Base-by-base conservation (phyloP, 2,888 invertebrate species). In the Plagiodera versicolora region DNA sequence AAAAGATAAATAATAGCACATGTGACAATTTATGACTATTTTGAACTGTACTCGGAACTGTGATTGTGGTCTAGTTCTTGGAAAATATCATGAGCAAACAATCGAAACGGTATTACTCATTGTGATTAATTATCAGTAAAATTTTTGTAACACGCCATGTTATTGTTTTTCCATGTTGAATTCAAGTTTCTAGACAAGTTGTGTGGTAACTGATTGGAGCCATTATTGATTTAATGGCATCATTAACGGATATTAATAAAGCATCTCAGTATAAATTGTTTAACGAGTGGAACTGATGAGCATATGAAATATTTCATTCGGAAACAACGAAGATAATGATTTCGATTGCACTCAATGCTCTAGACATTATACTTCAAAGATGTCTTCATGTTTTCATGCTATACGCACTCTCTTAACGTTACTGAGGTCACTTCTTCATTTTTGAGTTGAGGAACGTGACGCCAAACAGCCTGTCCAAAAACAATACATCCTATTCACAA, bases 1-100 rank as follows among this genome's bases (percentile, higher is more conserved):
- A 54, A 57, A 57, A 28, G 28, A 61, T 57, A 57, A 61, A 49
- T 58, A 61, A 58, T 57, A 58, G 61, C 57, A 39, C 57, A 58
- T 61, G 57, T 19, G 57, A 61, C 60, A 60, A 60, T 60, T 60
- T 56, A 55, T 56, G 56, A 56, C 47, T 51, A 35, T 60, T 50
- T 60, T 45, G 28, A 60, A 60, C 50, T 50, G 60, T 54, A 24
- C 24, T 24, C 3, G 44, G 50, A 59, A 48, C 49, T 59, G 49
- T 51, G 59, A 54, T 39, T 59, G 59, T 54, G 59, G 59, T 59
- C 59, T 59, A 59, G 39, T 59, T 59, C 59, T 47, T 11, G 32
- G 59, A 59, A 59, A 20, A 45, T 24, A 45, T 53, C 54, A 49
- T 59, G 59, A 59, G 54, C 54, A 59, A 48, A 59, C 59, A 59